These are phyloP conservation scores for Abrostola tripartita DNA, from an alignment of 2,888 invertebrate genomes.

Conservation along the genomic window DNA sequence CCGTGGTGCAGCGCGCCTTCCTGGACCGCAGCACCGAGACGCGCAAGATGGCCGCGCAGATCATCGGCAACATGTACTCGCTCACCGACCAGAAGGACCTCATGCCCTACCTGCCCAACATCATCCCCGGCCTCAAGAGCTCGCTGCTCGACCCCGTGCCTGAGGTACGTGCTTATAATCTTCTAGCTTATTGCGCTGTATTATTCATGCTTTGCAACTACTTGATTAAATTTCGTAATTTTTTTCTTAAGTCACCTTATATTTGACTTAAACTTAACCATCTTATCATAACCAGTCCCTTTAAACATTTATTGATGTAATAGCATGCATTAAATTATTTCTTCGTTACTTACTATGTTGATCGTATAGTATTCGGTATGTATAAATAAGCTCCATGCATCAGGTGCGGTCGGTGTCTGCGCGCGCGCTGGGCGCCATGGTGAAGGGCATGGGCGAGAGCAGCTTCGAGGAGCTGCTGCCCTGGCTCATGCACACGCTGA, in stretches of 20 bases:
- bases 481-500: constrained; percentile 99
- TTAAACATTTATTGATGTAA: too few relatives aligned
- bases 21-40: constrained; percentile 99
- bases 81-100: constrained; percentile 99
- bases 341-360: too few relatives aligned
- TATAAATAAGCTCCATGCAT: too few relatives aligned
- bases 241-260: too few relatives aligned
- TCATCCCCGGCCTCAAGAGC: constrained; percentile 98
- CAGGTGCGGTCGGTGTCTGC: constrained; percentile 97
- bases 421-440: constrained; percentile 98
- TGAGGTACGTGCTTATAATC: constrained; percentile 89
- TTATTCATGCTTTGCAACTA: too few relatives aligned
- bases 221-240: too few relatives aligned
- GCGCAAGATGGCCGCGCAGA: constrained; percentile 99
- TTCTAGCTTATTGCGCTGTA: too few relatives aligned
- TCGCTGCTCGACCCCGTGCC: constrained; percentile 99
- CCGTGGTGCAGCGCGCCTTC: constrained; percentile 99
- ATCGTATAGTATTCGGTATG: too few relatives aligned
- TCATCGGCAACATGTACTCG: constrained; percentile 99
- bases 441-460: constrained; percentile 98
- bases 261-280: too few relatives aligned
- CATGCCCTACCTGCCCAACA: constrained; percentile 97
- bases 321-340: too few relatives aligned
- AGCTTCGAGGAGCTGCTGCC: constrained; percentile 98
- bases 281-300: too few relatives aligned